These are phyloP conservation scores for Chamaea fasciata DNA, from an alignment of 2,113 vertebrate species.

Conservation along the genomic window DNA sequence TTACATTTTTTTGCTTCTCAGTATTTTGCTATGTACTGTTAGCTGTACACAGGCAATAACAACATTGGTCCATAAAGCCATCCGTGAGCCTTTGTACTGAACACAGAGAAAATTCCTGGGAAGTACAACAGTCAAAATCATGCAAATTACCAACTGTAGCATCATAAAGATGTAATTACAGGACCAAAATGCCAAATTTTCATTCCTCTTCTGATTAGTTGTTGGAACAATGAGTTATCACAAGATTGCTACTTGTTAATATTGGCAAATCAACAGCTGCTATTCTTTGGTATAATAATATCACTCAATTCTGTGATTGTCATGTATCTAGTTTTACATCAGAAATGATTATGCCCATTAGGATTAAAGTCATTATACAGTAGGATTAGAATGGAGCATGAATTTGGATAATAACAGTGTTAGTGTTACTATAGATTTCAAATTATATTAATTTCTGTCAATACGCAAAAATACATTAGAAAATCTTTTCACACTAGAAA, in stretches of 20 bases:
- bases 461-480: constrained; percentile 46
- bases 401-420: constrained; percentile 61
- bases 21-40: background rate
- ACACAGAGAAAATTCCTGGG: constrained; percentile 11
- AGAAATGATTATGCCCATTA: constrained; percentile 62
- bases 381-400: constrained; percentile 46
- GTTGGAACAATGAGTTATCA: constrained; percentile 56
- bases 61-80: background rate
- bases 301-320: constrained; percentile 56
- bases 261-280: constrained; percentile 60
- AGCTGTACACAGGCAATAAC: background rate
- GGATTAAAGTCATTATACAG: constrained; percentile 56
- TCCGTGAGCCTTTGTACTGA: background rate
- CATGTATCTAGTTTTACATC: constrained; percentile 52
- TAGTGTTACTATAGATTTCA: constrained; percentile 50
- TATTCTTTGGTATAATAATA: constrained; percentile 61
- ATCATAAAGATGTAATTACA: constrained; percentile 57
- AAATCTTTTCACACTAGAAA: constrained; percentile 39
- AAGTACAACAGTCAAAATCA: constrained; percentile 38
- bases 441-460: constrained; percentile 61
- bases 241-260: constrained; percentile 62
- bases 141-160: constrained; percentile 54
- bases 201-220: constrained; percentile 50
- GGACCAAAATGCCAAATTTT: constrained; percentile 49
- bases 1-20: background rate